Percentiles rank a stretch among this genome's conserved stretches.
These are phyloP conservation scores for Columbina picui DNA, from an alignment of 2,113 vertebrate genomes.

Conservation along the genomic window DNA sequence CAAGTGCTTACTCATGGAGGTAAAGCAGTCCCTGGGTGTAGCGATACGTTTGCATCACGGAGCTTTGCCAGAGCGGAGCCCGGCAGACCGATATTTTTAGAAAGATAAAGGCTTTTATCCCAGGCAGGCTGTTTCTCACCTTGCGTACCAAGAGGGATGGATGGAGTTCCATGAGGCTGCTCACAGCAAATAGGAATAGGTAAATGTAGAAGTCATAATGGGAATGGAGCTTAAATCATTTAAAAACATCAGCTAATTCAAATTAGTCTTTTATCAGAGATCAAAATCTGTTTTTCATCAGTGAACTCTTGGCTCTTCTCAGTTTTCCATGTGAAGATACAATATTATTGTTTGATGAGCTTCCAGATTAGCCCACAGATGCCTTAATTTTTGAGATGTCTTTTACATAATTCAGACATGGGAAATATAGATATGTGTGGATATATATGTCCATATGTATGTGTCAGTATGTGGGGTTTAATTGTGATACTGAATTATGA, in stretches of 20 bases:
- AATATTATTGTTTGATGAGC: neutral
- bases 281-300: conserved; percentile 27
- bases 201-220: neutral
- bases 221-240: neutral
- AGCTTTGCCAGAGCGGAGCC: neutral
- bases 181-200: neutral
- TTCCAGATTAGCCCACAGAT: conserved; percentile 12
- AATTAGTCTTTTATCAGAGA: neutral
- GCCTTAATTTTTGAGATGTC: neutral
- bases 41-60: neutral
- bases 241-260: neutral
- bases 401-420: neutral
- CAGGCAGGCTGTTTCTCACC: neutral
- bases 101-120: conserved; percentile 25
- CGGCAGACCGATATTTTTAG: neutral
- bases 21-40: neutral
- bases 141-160: neutral
- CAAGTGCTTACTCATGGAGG: conserved; percentile 44
- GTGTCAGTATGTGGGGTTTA: neutral
- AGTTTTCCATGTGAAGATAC: neutral
- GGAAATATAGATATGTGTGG: neutral
- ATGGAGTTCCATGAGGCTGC: neutral
- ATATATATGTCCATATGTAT: too few relatives aligned
- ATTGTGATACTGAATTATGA: neutral
- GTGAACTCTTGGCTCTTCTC: conserved; percentile 9